Conservation (phyloP, 37 sponge, comb jelly and placozoan genomes). For the Spongia lamella region DNA sequence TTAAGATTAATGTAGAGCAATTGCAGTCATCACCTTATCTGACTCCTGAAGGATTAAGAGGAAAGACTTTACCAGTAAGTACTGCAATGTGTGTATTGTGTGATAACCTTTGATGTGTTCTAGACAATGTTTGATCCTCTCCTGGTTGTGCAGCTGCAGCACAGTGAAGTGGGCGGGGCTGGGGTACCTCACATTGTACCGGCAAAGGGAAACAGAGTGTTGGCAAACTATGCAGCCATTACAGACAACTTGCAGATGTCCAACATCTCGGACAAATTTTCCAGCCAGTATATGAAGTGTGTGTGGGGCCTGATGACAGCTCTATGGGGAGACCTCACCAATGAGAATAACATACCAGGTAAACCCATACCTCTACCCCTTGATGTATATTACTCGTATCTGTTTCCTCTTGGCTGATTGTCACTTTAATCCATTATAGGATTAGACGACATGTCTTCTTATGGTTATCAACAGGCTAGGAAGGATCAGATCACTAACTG, state of each 20-base stretch:
- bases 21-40: too few relatives aligned
- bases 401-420: too few relatives aligned
- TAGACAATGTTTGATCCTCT: conserved; percentile 27
- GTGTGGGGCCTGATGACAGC: conserved; percentile 54
- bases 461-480: conserved; percentile 45
- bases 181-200: conserved; percentile 20
- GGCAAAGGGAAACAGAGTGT: background rate
- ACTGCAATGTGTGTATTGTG: too few relatives aligned
- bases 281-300: conserved; percentile 15
- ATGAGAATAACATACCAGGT: conserved; percentile 20
- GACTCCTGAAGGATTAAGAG: too few relatives aligned
- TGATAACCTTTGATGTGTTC: too few relatives aligned
- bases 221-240: conserved; percentile 14
- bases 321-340: conserved; percentile 68
- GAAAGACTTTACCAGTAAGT: too few relatives aligned
- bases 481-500: conserved; percentile 45
- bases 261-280: conserved; percentile 5
- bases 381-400: too few relatives aligned
- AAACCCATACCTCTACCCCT: background rate
- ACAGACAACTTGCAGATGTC: conserved; percentile 20
- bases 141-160: conserved; percentile 40
- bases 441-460: conserved; percentile 22
- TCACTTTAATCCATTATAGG: background rate
- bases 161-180: conserved; percentile 16
- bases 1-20: too few relatives aligned